Evolutionary conservation across 2,888 invertebrate genomes (phyloP).

Genomic region (Pocota personata): DNA sequence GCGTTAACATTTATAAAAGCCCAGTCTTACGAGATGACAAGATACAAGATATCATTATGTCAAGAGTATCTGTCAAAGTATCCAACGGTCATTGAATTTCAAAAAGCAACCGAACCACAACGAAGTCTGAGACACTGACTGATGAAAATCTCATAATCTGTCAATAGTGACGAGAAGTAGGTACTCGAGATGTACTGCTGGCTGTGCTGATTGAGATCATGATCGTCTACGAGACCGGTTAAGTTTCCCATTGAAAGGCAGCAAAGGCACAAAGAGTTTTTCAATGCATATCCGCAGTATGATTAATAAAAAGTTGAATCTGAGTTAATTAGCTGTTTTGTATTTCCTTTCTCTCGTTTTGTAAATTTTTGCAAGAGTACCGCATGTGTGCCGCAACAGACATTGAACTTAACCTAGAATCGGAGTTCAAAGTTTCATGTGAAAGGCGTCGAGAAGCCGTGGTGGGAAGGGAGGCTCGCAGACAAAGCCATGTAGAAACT

Average conservation of each 20-base stretch:
- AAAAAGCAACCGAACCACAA: slow-evolving; percentile 24
- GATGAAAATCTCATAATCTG: slow-evolving; percentile 33
- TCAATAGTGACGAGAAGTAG: slow-evolving; percentile 45
- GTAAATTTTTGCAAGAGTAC: slow-evolving; percentile 13
- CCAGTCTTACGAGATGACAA: neutral
- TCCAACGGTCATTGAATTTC: slow-evolving; percentile 38
- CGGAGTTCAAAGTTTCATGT: slow-evolving; percentile 52
- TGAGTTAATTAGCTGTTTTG: slow-evolving; percentile 24
- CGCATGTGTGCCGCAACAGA: slow-evolving; percentile 6
- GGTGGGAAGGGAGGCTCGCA: neutral
- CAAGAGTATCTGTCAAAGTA: slow-evolving; percentile 42
- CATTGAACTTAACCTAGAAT: slow-evolving; percentile 63
- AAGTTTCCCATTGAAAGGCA: neutral
- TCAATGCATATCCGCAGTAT: neutral
- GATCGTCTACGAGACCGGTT: neutral
- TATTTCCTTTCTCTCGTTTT: neutral
- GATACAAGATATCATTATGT: slow-evolving; percentile 33
- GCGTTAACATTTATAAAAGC: neutral
- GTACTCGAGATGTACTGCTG: neutral
- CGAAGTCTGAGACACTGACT: slow-evolving; percentile 20
- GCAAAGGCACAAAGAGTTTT: neutral
- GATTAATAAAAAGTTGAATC: too few relatives aligned
- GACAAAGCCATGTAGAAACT: slow-evolving; percentile 41
- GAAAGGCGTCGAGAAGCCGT: slow-evolving; percentile 21
- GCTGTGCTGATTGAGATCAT: slow-evolving; percentile 19